Evolutionary conservation across 2,113 vertebrate genomes (phyloP), one percentile per base, ranked within the genome.

Genomic region (Gasterosteus aculeatus): DNA sequence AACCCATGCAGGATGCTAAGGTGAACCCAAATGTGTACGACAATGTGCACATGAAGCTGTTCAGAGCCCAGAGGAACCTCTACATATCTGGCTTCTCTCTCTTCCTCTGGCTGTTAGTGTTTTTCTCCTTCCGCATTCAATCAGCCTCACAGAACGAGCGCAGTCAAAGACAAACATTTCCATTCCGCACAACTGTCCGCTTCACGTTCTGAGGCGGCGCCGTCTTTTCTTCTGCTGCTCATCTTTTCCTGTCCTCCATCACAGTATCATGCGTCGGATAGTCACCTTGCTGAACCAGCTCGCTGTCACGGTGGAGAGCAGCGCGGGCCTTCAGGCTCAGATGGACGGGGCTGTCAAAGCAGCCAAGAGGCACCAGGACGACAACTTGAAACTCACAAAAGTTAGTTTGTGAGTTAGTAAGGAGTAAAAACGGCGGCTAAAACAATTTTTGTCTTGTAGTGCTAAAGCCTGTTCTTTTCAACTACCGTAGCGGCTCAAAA

Each of bases 11-110:
- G 63, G 88, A 87, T 29, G 78, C 88, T 75, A 89, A 89, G 49
- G 35, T 90, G 75, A 94, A 91, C 83, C 80, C 93, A 44, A 95
- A 86, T 75, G 76, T 93, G 70, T 95, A 94, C 49, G 97, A 99
- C 87, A 95, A 98, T 31, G 83, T 96, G 56, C 96, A 98, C 85
- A 98, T 99, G 97, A 99, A 97, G 94, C 96, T 99, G 74, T 99
- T 99, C 89, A 92, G 97, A 82, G 94, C 96, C 0, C 98, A 99
- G 92, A 96, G 98, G 89, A 99, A 99, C 92, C 95, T 99, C 78
- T 99, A 99, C 88, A 95, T 99, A 88, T 98, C 97, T 14, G 98
- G 98, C 72, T 99, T 99, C 92, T 97, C 96, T 11, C 93, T 99
- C 73, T 97, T 99, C 91, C 95, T 99, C 62, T 99, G 97, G 96